Conservation (phyloP, 2,888 invertebrate species). For the Saturnia japonica region DNA sequence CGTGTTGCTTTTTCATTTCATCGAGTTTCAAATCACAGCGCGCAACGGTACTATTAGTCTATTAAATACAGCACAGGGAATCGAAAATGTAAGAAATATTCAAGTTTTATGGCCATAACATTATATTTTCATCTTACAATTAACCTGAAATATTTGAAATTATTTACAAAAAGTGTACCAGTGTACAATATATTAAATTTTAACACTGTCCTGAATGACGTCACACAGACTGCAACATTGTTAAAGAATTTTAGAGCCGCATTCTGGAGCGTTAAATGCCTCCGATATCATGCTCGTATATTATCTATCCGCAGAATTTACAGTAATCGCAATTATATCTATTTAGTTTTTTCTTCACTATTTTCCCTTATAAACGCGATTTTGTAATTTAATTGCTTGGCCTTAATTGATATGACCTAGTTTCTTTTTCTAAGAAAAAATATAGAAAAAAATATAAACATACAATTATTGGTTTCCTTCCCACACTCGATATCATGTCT, state of each 20-base stretch:
- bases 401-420: not conserved
- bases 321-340: conserved; percentile 7
- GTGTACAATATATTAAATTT: not conserved
- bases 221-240: conserved; percentile 1
- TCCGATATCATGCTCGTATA: not conserved
- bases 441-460: not conserved
- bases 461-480: not conserved
- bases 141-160: not conserved
- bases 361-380: conserved; percentile 1
- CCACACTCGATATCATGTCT: not conserved
- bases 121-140: no score
- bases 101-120: no score
- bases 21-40: no score
- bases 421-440: not conserved
- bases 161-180: not conserved
- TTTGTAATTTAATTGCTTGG: not conserved
- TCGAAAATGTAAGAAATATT: no score
- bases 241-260: conserved; percentile 1
- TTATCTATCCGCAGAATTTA: not conserved
- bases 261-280: conserved; percentile 1
- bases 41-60: no score
- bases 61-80: no score
- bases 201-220: not conserved
- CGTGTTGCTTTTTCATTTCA: no score
- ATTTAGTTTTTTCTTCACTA: not conserved